Evolutionary conservation across 2,113 vertebrate genomes (phyloP).

Genomic region (Formicarius rufipectus): DNA sequence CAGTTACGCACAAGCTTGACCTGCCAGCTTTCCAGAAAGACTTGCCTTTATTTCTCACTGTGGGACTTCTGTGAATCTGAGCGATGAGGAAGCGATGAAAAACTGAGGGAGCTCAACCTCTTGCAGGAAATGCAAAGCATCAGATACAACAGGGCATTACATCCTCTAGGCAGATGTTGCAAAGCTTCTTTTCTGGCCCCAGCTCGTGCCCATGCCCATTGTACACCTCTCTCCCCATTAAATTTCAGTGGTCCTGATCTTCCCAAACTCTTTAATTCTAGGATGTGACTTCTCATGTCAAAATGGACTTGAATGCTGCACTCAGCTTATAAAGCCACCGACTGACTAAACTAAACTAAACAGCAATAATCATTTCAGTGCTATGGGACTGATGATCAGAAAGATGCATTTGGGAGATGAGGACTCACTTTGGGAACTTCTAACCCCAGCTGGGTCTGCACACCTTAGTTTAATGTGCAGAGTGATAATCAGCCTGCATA

Average conservation of each 20-base stretch:
- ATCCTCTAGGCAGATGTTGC: neutral
- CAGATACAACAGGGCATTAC: conserved; percentile 39
- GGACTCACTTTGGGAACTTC: conserved; percentile 5
- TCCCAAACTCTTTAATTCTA: conserved; percentile 46
- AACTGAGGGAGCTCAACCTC: neutral
- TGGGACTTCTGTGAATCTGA: conserved; percentile 34
- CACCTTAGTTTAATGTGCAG: conserved; percentile 2
- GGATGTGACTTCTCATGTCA: neutral
- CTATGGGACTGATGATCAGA: conserved; percentile 40
- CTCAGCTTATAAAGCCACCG: conserved; percentile 22
- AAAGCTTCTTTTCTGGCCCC: neutral
- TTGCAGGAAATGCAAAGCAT: conserved; percentile 1
- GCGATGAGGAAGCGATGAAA: neutral
- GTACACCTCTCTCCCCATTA: neutral
- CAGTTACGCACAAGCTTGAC: conserved; percentile 40
- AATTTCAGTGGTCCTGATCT: conserved; percentile 24
- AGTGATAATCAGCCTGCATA: conserved; percentile 23
- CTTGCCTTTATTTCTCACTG: conserved; percentile 44
- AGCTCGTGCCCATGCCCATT: neutral
- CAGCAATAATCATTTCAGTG: conserved; percentile 75
- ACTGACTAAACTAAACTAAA: conserved; percentile 41
- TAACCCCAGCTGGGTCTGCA: neutral
- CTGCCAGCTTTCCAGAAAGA: conserved; percentile 33
- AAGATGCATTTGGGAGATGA: neutral
- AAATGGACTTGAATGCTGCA: conserved; percentile 39